These are phyloP conservation scores for Akabosia matsudoensis DNA, from an alignment of 1,140 invertebrate genomes.

Conservation along the genomic window DNA sequence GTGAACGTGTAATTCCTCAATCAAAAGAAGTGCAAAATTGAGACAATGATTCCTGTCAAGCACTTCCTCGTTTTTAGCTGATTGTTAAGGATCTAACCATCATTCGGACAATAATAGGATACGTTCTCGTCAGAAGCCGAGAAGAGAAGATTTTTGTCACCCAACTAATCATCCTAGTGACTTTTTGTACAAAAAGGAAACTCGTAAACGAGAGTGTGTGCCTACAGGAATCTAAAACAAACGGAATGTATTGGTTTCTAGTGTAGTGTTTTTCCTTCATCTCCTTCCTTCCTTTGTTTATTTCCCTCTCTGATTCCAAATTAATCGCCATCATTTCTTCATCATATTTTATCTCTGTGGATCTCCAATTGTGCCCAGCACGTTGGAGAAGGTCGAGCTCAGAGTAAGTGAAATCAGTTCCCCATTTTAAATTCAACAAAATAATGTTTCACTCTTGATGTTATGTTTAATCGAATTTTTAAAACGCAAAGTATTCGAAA, in stretches of 20 bases:
- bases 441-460: no score
- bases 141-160: no score
- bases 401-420: constrained; percentile 14
- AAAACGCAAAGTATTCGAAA: no score
- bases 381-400: constrained; percentile 20
- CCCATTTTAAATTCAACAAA: no score
- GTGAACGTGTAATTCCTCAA: no score
- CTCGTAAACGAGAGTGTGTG: not conserved
- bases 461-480: no score
- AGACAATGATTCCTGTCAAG: not conserved
- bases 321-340: constrained; percentile 1
- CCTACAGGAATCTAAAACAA: not conserved
- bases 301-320: not conserved
- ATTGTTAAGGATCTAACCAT: not conserved
- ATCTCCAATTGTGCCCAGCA: constrained; percentile 13
- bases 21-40: no score
- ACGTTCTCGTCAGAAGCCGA: no score
- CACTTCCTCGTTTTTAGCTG: constrained; percentile 11
- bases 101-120: not conserved
- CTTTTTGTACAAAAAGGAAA: no score
- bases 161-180: no score
- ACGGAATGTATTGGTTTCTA: not conserved
- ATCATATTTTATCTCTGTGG: constrained; percentile 6
- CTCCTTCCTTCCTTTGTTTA: not conserved
- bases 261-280: not conserved